Base-by-base conservation (phyloP, 2,888 invertebrate genomes). In the Formica aserva region DNA sequence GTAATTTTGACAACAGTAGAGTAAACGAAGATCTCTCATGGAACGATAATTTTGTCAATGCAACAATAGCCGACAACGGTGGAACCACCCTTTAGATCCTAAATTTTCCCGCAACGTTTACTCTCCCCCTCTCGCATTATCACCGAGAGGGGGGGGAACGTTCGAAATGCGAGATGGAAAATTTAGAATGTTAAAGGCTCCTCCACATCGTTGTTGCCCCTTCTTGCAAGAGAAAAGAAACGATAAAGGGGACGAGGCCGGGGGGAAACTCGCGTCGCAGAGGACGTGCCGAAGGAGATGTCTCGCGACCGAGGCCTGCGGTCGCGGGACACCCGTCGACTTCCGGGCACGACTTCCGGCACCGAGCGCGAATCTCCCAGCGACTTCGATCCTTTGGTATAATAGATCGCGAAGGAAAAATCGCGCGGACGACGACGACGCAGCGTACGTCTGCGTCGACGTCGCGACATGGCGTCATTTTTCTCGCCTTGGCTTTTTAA, bases 251-350 rank as follows among this genome's bases (percentile, higher is more conserved):
- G 9, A 4, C 4, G 35, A 38, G n/a, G 4, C 5, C 35, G 32
- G 67, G 3, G 85, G 75, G 71, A 83, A 66, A 41, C 67, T 52
- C 62, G 90, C 85, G 87, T 88, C 86, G 67, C 60, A 38, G 72
- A 41, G 35, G 81, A 84, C 85, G 91, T 89, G 89, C 91, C 91
- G 90, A 92, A 92, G 90, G 88, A 89, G 91, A 93, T 92, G 92
- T 91, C 91, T 89, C 89, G 91, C 91, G 93, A 94, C 92, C 92
- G 94, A 94, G 94, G 94, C 94, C 94, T 94, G 92, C 94, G 92
- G 93, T 94, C 93, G 91, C 92, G 91, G 90, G 89, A 91, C 93
- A 93, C 93, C 92, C 87, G 88, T 86, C 78, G 87, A 77, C 77
- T 77, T 77, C 67, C 77, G 55, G 26, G 38, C 77, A 63, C 77